A percentile compares a stretch with the other conserved stretches of the same genome.
Conservation (phyloP, 2,888 invertebrate genomes). For the Sesamia inferens region DNA sequence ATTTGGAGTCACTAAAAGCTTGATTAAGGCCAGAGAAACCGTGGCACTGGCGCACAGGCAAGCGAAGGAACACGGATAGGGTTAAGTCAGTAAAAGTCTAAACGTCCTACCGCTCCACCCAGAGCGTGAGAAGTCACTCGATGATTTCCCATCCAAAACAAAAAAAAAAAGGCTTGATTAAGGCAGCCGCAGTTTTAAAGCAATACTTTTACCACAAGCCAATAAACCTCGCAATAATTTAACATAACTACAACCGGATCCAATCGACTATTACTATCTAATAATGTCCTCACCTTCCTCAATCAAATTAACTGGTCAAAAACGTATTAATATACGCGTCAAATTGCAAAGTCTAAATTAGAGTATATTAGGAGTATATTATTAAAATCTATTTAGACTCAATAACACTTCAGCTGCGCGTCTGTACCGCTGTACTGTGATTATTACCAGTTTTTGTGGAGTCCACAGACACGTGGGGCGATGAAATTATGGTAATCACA, state of each 20-base stretch:
- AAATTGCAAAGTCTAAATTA: constrained; percentile 29
- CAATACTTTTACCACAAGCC: constrained; percentile 1
- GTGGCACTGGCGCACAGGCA: no score
- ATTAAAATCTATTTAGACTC: constrained; percentile 45
- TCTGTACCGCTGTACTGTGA: constrained; percentile 83
- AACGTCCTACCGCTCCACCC: no score
- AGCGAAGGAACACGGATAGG: no score
- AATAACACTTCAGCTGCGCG: constrained; percentile 63
- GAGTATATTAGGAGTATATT: constrained; percentile 35
- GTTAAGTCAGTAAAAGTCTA: no score
- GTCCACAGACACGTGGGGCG: constrained; percentile 88
- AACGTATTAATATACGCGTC: constrained; percentile 27
- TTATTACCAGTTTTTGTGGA: constrained; percentile 88
- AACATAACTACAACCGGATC: constrained; percentile 10
- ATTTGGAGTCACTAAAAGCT: no score
- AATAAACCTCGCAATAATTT: constrained; percentile 25
- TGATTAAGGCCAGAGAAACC: no score
- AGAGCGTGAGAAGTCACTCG: no score
- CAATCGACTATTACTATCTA: constrained; percentile 13
- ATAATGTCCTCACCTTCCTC: constrained; percentile 39
- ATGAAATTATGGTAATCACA: constrained; percentile 89
- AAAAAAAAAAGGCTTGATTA: no score
- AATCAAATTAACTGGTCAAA: constrained; percentile 16
- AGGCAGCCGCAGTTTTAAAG: no score
- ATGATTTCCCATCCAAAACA: no score